phyloP scores from a whole-genome alignment of 2,797 vertebrate genomes.

The Danio aesculapii region DNA sequence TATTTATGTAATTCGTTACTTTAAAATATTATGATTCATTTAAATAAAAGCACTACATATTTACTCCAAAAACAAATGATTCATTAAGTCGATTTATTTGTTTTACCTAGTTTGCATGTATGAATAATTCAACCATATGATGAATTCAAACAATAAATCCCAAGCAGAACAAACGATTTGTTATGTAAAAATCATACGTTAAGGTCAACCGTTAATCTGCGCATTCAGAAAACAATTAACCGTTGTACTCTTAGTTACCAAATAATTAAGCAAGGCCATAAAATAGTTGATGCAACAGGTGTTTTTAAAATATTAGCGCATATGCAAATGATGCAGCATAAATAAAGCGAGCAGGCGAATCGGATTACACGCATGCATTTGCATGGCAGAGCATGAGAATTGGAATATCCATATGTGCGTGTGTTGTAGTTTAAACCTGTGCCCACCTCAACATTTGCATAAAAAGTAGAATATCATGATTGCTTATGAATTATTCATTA shows the following conservation, averaged over 20 bases:
- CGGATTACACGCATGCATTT: conserved; percentile 10
- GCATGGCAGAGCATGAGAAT: neutral
- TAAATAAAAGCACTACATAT: neutral
- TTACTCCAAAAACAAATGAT: too few species aligned
- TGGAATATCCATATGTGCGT: conserved; percentile 11
- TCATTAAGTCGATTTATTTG: too few species aligned
- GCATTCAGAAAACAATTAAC: neutral
- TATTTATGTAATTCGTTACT: neutral
- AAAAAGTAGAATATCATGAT: conserved; percentile 48
- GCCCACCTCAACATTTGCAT: conserved; percentile 61
- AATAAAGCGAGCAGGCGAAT: neutral
- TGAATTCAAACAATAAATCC: neutral
- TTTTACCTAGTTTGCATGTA: neutral
- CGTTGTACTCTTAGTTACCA: neutral
- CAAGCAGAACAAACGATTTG: neutral
- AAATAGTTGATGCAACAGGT: conserved; percentile 9
- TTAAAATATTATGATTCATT: neutral
- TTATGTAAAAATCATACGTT: neutral
- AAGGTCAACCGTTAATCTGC: neutral
- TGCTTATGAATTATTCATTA: conserved; percentile 76
- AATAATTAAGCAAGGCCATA: neutral
- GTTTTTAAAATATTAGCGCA: neutral
- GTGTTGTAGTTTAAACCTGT: conserved; percentile 61
- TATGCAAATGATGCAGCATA: conserved; percentile 11
- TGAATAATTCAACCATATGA: neutral